Evolutionary conservation across 2,797 vertebrate genomes (phyloP), one percentile per base, ranked within the genome.

Genomic region (Psittacula derbiana): DNA sequence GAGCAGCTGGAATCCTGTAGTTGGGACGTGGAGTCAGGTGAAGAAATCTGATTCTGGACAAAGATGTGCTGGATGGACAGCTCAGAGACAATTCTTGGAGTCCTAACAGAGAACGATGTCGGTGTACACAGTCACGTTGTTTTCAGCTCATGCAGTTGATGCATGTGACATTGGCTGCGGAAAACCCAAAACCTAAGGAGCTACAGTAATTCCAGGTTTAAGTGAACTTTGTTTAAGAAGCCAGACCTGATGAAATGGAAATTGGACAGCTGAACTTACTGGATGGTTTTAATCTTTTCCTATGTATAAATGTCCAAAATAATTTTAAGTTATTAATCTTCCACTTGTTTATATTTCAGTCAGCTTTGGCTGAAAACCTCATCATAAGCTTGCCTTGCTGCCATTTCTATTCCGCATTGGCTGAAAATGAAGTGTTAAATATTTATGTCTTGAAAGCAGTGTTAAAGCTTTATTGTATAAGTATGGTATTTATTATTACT

Each of bases 21-120:
- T 88, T 99, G 99, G 99, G 99, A 99, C 49, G 89, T 98, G 0
- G 98, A 98, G 24, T 99, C 99, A 1, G 98, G 98, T 52, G 98
- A 98, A 18, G 99, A 98, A 65, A 98, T 99, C 97, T 99, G 95
- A 98, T 50, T 58, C 5, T 5, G 11, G 69, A 52, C 24, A 36
- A 43, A 60, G 38, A 43, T 11, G 16, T 17, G 18, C 44, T 28
- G 28, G 67, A 36, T 18, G 38, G 55, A 33, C 8, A 36, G 30
- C 16, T 79, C 19, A 52, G 61, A 53, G 40, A 64, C 66, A 80
- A 80, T 57, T 53, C 38, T 44, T 11, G 0, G 41, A 17, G 33
- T 23, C n/a, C 46, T 31, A 7, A 8, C 47, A 44, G 49, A n/a
- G 41, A 11, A 24, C 1, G 0, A 3, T 8, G 24, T 31, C 19